Evolutionary conservation across 2,113 vertebrate genomes (phyloP), one percentile per base, ranked within the genome.

Genomic region (Apteryx owenii): DNA sequence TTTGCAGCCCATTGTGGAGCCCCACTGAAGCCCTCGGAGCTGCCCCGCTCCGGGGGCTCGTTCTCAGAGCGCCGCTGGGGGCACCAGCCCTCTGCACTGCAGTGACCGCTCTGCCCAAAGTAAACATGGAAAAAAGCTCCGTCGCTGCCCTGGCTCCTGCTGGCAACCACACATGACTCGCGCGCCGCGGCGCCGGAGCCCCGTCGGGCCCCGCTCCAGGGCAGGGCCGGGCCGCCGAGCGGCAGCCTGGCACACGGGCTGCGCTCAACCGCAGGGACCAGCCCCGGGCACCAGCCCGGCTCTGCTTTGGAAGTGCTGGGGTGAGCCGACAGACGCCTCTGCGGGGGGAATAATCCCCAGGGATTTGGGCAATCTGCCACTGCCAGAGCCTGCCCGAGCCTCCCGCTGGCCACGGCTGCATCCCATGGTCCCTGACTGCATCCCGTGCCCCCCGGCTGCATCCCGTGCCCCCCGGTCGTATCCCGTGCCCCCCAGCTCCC

Each of bases 21-120:
- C 60, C 82, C 85, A 93, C 93, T 96, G 79, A 91, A 94, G 85
- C 81, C 85, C 81, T 93, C 85, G 40, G 77, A 93, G 90, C 85
- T 89, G 79, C 79, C 77, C 36, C 93, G 96, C 96, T 81, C 92
- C 90, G 70, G 93, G 95, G 85, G 68, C 92, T 93, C 76, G 51
- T 93, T 89, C 85, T 90, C 85, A 83, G 89, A 85, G 44, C 68
- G 84, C 76, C 79, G 28, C 90, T 50, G 72, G 71, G 85, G 85
- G 95, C 88, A 58, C 0, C 10, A 90, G 64, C 60, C 7, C 65
- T n/a, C 62, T 46, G 77, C 13, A 62, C 54, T 72, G 51, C 22
- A 3, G 40, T 1, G 38, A 28, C 1, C 7, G 60, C 65, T 86
- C 93, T 95, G 82, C 79, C 93, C 54, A 73, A 83, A 95, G 50